Conservation (phyloP, 2,888 invertebrate species). For the Limnephilus auricula region DNA sequence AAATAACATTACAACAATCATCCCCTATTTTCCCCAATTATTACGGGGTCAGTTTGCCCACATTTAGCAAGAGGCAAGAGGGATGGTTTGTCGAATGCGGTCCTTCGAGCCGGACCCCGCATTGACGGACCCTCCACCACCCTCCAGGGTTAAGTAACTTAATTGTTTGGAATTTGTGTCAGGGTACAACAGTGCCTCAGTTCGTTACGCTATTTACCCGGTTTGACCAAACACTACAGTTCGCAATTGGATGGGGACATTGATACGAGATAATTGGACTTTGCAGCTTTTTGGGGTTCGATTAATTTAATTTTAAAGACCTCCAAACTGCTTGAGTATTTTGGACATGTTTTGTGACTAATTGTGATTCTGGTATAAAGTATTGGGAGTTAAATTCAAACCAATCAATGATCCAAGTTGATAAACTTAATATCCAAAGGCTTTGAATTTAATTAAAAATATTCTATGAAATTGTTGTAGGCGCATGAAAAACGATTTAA, state of each 20-base stretch:
- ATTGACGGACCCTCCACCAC: conserved; percentile 24
- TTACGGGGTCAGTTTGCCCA: conserved; percentile 13
- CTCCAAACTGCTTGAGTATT: neutral
- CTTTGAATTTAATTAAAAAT: no score
- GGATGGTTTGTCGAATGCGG: conserved; percentile 20
- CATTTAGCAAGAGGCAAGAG: neutral
- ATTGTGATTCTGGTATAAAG: neutral
- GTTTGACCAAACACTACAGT: conserved; percentile 51
- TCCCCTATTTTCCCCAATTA: conserved; percentile 9
- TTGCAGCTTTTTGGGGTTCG: neutral
- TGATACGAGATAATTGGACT: conserved; percentile 13
- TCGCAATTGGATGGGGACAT: conserved; percentile 11
- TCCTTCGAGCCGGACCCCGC: conserved; percentile 35
- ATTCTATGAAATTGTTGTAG: no score
- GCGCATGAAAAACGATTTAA: no score
- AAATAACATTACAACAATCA: neutral
- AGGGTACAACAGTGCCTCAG: conserved; percentile 57
- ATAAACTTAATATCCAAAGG: neutral
- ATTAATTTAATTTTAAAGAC: neutral
- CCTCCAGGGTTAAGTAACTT: conserved; percentile 60
- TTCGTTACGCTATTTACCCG: conserved; percentile 64
- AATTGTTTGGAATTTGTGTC: conserved; percentile 64
- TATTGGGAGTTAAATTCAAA: neutral
- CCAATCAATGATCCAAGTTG: neutral
- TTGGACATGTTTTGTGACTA: neutral